phyloP scores from a whole-genome alignment of 2,888 invertebrate species.

The Galerucella nymphaeae region DNA sequence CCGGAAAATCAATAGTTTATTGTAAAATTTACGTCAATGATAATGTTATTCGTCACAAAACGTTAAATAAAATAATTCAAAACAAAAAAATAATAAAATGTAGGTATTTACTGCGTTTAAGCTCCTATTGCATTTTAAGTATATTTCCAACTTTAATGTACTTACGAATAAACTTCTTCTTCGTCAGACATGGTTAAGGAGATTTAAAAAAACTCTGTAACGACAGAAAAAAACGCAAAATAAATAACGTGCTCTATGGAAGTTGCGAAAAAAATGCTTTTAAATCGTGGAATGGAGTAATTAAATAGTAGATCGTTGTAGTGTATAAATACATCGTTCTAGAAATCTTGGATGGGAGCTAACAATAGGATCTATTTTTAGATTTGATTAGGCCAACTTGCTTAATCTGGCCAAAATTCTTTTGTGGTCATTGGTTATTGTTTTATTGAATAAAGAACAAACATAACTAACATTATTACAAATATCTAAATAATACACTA shows the following conservation, averaged over 20 bases:
- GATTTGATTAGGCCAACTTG: constrained; percentile 8
- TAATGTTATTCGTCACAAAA: constrained; percentile 12
- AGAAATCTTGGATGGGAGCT: constrained; percentile 20
- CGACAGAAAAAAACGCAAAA: constrained; percentile 50
- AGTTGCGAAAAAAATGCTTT: constrained; percentile 21
- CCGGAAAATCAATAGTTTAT: not conserved
- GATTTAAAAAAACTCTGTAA: constrained; percentile 72
- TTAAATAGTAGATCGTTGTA: constrained; percentile 6
- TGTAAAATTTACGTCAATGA: not conserved
- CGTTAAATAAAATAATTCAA: constrained; percentile 32
- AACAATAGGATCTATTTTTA: constrained; percentile 25
- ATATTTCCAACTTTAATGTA: constrained; percentile 56
- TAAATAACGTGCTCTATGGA: constrained; percentile 40
- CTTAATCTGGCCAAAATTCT: constrained; percentile 17
- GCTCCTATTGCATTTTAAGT: constrained; percentile 44
- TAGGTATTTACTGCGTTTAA: constrained; percentile 42
- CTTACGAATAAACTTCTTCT: constrained; percentile 94
- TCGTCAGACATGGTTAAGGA: constrained; percentile 91
- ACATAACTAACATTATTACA: not conserved
- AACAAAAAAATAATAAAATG: constrained; percentile 18
- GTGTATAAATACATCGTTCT: constrained; percentile 20
- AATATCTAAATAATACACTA: not conserved
- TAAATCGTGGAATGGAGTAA: constrained; percentile 28
- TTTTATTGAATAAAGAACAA: not conserved
- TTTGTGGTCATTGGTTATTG: not conserved